Evolutionary conservation across 2,888 invertebrate genomes (phyloP).

Genomic region (Meteorus colon): DNA sequence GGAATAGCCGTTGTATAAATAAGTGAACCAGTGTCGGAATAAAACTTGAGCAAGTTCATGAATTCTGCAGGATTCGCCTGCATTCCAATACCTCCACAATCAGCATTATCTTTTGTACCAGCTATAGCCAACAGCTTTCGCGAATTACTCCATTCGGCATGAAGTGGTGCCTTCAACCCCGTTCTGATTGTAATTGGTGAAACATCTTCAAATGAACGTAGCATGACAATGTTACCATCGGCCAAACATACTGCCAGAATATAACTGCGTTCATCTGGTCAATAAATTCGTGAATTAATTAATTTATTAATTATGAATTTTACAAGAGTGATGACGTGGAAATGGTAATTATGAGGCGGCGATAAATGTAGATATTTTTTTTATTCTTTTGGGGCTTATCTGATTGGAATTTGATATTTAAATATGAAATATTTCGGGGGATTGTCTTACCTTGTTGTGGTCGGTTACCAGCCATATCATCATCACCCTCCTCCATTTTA

Average conservation of each 20-base stretch:
- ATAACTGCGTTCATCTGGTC: constrained; percentile 79
- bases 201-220: constrained; percentile 95
- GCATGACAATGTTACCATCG: constrained; percentile 91
- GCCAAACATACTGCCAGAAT: constrained; percentile 91
- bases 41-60: constrained; percentile 91
- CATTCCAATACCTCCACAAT: constrained; percentile 35
- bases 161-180: constrained; percentile 85
- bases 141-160: constrained; percentile 98
- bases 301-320: constrained; percentile 13
- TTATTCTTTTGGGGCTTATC: background rate
- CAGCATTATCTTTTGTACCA: constrained; percentile 78
- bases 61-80: constrained; percentile 76
- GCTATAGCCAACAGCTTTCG: constrained; percentile 94
- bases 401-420: too few species aligned
- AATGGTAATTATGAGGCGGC: background rate
- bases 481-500: constrained; percentile 96
- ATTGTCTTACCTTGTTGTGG: constrained; percentile 55
- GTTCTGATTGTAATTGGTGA: constrained; percentile 91
- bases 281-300: constrained; percentile 33
- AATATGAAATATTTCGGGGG: too few species aligned
- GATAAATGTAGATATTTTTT: background rate
- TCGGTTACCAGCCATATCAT: constrained; percentile 73
- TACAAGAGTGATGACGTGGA: background rate
- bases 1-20: constrained; percentile 88
- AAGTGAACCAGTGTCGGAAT: constrained; percentile 88